These are phyloP conservation scores for pig (Sus scrofa) DNA, from an alignment of 2,113 vertebrate species.

Conservation along the genomic window T2T-Sscrofa CM000819.6:103078501-103079000, in stretches of 20 bases:
- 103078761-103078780: neutral
- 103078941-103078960: neutral
- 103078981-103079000: neutral
- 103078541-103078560: neutral
- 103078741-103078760: neutral
- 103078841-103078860: neutral
- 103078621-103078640: neutral
- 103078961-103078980: neutral
- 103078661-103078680: neutral
- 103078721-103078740: neutral
- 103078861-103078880: neutral
- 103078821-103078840: neutral
- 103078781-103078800: neutral
- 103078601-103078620: neutral
- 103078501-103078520: neutral
- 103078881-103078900: constrained; percentile 10
- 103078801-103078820: accelerated
- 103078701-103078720: neutral
- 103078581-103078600: neutral
- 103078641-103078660: neutral
- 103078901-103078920: neutral
- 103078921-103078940: neutral
- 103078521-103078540: neutral
- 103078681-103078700: neutral
- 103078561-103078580: neutral